Evolutionary conservation across 1,140 invertebrate genomes (phyloP), one percentile per base, ranked within the genome.

Genomic region (Stenopsyche tienmushanensis): DNA sequence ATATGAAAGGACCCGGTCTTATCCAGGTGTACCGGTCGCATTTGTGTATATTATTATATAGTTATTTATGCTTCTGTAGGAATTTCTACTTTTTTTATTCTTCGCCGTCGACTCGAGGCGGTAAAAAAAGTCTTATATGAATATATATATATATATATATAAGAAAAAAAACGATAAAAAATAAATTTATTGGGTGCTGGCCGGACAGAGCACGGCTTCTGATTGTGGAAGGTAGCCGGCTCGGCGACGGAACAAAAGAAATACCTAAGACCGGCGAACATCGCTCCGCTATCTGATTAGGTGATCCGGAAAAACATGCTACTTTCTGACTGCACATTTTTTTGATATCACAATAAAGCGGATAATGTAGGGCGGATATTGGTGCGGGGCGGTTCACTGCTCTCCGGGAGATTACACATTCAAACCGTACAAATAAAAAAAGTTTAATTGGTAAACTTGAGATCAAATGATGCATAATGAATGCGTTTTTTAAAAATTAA

Each of bases 31-130:
- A 60, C 57, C 29, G 24, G 29, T 41, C 55, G 21, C 55, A 20
- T 58, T 57, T 25, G 29, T 34, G 25, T 57, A 57, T 41, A 57
- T 57, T 60, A 60, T 60, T 47, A 60, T 60, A 47, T 60, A 60
- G 57, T 60, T 60, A 60, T 60, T 60, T 60, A 60, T 60, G 57
- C 57, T 47, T 60, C 57, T 60, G 42, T 60, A 47, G 57, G 57
- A 60, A 60, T 60, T 60, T 47, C 57, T 60, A 60, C 18, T 60
- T 60, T 60, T 60, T 60, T 57, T 45, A 29, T 57, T 57, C 53
- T 21, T 42, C 53, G 21, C 53, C 26, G 26, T 17, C 53, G 53
- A 57, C n/a, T 39, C 53, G 29, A 57, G 53, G 53, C 53, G 25
- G 29, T 57, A 57, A 57, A 57, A 57, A 57, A 57, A 57, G 29